Percentiles rank a stretch among this genome's conserved stretches.
phyloP scores from a whole-genome alignment of 2,888 invertebrate genomes.

The Liodrosophila aerea region DNA sequence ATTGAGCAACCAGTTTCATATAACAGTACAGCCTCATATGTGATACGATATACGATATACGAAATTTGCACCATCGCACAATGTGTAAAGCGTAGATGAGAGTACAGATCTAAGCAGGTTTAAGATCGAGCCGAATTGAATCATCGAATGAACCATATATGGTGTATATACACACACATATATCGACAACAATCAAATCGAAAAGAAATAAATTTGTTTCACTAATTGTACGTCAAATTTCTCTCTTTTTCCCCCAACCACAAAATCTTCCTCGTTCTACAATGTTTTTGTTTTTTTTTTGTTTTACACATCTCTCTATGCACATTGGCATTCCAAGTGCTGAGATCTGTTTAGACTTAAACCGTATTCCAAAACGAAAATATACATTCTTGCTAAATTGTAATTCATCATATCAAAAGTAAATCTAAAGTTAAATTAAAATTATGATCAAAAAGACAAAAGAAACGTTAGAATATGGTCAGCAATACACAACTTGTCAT shows the following conservation, averaged over 20 bases:
- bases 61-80: not conserved
- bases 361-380: conserved; percentile 14
- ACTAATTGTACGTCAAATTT: conserved; percentile 19
- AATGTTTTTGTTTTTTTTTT: too few species aligned
- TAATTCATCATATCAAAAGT: conserved; percentile 49
- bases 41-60: not conserved
- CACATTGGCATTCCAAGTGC: too few species aligned
- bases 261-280: conserved; percentile 5
- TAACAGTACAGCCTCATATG: conserved; percentile 2
- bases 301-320: too few species aligned
- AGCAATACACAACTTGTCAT: conserved; percentile 19
- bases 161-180: not conserved
- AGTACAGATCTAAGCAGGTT: conserved; percentile 1
- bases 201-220: conserved; percentile 74
- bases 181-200: conserved; percentile 50
- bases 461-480: conserved; percentile 32
- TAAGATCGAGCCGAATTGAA: not conserved
- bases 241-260: conserved; percentile 31
- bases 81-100: not conserved
- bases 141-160: too few species aligned
- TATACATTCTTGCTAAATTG: conserved; percentile 27
- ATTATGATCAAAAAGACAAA: conserved; percentile 25
- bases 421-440: conserved; percentile 75
- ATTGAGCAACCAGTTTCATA: not conserved
- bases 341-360: not conserved